These are phyloP conservation scores for Tanypteryx hageni DNA, from an alignment of 2,888 invertebrate species.

Conservation along the genomic window DNA sequence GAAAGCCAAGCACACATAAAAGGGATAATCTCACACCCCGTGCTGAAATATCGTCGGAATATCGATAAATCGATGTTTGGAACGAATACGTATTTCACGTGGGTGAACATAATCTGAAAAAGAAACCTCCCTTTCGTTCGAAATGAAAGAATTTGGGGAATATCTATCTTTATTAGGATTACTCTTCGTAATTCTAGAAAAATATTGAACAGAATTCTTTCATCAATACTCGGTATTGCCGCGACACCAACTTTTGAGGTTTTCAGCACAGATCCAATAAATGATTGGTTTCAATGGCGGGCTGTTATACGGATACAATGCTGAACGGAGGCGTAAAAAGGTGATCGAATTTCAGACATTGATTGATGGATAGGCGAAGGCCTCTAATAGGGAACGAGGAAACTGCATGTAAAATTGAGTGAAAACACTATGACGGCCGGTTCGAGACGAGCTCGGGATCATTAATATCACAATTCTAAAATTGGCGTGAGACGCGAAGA, in stretches of 20 bases:
- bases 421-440: background rate
- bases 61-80: too few relatives aligned
- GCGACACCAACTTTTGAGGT: background rate
- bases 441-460: background rate
- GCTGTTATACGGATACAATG: background rate
- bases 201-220: too few relatives aligned
- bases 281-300: background rate
- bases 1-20: too few relatives aligned
- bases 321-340: background rate
- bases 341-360: background rate
- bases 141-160: too few relatives aligned
- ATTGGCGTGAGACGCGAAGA: background rate
- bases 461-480: slow-evolving; percentile 2
- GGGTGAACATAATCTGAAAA: too few relatives aligned
- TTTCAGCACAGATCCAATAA: background rate
- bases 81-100: too few relatives aligned
- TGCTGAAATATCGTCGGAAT: too few relatives aligned
- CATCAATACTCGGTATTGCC: too few relatives aligned
- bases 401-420: background rate
- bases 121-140: too few relatives aligned
- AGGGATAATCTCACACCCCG: too few relatives aligned
- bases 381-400: background rate
- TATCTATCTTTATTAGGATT: too few relatives aligned
- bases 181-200: too few relatives aligned
- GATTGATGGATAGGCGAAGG: background rate